phyloP scores from a whole-genome alignment of 2,888 invertebrate species.

The Tortrix viridana region DNA sequence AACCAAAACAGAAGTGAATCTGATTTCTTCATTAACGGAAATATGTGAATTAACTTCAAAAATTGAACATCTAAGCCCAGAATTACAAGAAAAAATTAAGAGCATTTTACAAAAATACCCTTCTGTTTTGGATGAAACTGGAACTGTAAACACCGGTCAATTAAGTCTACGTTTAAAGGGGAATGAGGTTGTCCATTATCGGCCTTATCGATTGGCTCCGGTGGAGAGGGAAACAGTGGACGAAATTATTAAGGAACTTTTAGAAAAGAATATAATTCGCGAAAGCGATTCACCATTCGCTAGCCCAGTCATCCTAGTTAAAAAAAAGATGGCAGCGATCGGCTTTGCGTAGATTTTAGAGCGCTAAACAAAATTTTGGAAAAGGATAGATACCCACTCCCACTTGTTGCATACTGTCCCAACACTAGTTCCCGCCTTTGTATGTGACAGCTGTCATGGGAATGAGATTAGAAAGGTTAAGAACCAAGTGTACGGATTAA shows the following conservation, averaged over 20 bases:
- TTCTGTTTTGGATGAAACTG: constrained; percentile 22
- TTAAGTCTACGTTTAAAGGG: constrained; percentile 39
- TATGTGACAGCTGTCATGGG: no score
- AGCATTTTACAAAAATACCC: constrained; percentile 37
- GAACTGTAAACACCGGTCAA: constrained; percentile 40
- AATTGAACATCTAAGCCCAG: constrained; percentile 26
- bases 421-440: no score
- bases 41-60: constrained; percentile 19
- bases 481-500: no score
- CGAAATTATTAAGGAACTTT: constrained; percentile 38
- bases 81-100: constrained; percentile 36
- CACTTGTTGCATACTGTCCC: no score
- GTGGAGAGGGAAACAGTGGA: constrained; percentile 41
- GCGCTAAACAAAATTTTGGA: constrained; percentile 40
- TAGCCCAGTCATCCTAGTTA: constrained; percentile 42
- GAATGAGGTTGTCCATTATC: constrained; percentile 40
- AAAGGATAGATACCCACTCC: constrained; percentile 43
- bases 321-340: constrained; percentile 40
- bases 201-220: constrained; percentile 41
- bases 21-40: background rate
- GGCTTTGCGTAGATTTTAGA: constrained; percentile 43
- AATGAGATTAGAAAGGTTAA: no score
- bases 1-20: background rate
- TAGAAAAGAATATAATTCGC: constrained; percentile 38
- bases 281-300: constrained; percentile 42